Evolutionary conservation across 2,113 vertebrate species (phyloP).

Genomic region (Festucalex cinctus): DNA sequence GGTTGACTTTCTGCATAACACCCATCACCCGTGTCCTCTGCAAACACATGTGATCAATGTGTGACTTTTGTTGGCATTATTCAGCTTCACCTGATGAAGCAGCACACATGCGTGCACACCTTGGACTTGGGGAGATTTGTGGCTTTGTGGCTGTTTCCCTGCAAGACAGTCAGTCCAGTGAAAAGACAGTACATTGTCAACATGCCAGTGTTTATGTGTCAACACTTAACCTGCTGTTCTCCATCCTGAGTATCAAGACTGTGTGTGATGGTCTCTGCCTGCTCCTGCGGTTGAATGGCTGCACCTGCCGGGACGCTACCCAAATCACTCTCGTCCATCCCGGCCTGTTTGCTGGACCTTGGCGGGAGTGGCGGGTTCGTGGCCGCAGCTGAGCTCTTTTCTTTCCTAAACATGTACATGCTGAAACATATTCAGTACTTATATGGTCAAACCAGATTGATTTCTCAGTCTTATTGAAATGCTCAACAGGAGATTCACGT

Average conservation of each 20-base stretch:
- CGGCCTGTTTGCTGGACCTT: slow-evolving; percentile 37
- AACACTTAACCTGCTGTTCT: slow-evolving; percentile 19
- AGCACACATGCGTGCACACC: not conserved
- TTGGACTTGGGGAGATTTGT: not conserved
- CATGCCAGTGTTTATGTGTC: not conserved
- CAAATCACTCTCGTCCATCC: not conserved
- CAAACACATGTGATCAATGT: not conserved
- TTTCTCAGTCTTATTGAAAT: too few species aligned
- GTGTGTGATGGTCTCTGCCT: slow-evolving; percentile 22
- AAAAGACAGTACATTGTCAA: not conserved
- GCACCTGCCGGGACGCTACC: not conserved
- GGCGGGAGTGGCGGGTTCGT: slow-evolving; percentile 32
- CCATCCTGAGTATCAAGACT: slow-evolving; percentile 8
- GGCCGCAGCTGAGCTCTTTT: slow-evolving; percentile 13
- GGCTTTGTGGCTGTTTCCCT: slow-evolving; percentile 7
- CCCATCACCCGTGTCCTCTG: slow-evolving; percentile 48
- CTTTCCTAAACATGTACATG: slow-evolving; percentile 49
- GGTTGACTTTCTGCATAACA: slow-evolving; percentile 52
- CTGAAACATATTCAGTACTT: slow-evolving; percentile 15
- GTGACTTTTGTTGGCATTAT: not conserved
- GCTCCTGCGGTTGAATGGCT: not conserved
- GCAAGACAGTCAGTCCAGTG: not conserved
- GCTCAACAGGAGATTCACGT: too few species aligned
- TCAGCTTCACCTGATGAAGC: not conserved
- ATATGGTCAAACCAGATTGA: not conserved